Conservation (phyloP, 2,797 vertebrate species). For the Cuculus canorus region DNA sequence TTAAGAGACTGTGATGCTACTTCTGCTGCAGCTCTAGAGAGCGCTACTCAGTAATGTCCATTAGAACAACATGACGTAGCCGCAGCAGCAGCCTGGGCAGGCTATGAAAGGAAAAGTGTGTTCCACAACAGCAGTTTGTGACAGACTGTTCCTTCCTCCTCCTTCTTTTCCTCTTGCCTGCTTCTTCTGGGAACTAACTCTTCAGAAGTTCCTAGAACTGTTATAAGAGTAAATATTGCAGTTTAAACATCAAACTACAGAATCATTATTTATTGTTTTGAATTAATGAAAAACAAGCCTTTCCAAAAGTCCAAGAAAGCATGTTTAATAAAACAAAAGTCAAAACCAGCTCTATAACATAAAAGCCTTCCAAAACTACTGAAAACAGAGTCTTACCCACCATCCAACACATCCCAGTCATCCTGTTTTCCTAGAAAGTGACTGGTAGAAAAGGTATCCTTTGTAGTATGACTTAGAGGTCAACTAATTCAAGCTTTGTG, state of each 20-base stretch:
- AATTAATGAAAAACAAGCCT: background rate
- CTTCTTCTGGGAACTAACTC: background rate
- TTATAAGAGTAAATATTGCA: background rate
- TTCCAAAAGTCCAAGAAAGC: background rate
- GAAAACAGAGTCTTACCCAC: background rate
- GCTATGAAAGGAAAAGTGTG: background rate
- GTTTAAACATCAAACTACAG: background rate
- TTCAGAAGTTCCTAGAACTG: background rate
- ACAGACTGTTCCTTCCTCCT: background rate
- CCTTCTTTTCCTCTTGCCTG: background rate
- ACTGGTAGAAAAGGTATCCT: background rate
- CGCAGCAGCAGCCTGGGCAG: background rate
- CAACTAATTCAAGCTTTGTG: conserved; percentile 10
- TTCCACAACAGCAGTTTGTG: background rate
- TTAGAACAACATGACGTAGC: background rate
- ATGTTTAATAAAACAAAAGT: background rate
- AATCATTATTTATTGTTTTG: background rate
- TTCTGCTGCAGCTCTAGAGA: background rate
- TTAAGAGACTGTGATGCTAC: background rate
- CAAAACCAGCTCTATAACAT: background rate
- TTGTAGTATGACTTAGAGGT: background rate
- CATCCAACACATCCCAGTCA: background rate
- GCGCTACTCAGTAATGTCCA: background rate
- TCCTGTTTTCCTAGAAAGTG: background rate
- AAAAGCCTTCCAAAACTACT: background rate